These are phyloP conservation scores for Hyposoter didymator DNA, from an alignment of 2,888 invertebrate genomes.

Conservation along the genomic window DNA sequence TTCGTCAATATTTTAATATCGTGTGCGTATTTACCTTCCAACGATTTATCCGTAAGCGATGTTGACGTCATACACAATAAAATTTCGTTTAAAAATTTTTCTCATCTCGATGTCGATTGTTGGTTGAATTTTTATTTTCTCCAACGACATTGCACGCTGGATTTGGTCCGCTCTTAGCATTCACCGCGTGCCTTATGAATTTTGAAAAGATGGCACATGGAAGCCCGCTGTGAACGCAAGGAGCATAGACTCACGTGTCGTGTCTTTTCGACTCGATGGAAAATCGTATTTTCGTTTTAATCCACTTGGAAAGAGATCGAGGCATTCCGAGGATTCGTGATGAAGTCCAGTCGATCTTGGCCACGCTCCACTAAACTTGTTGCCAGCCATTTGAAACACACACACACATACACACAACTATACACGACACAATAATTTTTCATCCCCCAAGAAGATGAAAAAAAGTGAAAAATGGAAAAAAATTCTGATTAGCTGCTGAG, in stretches of 20 bases:
- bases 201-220: constrained; percentile 90
- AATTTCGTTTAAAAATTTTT: background rate
- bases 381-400: background rate
- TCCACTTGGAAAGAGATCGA: too few relatives aligned
- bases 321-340: background rate
- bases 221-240: constrained; percentile 98
- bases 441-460: background rate
- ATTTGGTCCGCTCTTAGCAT: constrained; percentile 97
- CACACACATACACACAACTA: background rate
- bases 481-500: background rate
- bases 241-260: constrained; percentile 86
- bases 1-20: background rate
- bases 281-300: background rate
- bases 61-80: background rate
- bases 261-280: background rate
- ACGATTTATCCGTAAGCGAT: background rate
- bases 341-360: background rate
- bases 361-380: constrained; percentile 18
- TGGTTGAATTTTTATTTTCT: background rate
- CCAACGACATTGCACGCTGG: constrained; percentile 78
- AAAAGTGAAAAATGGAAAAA: background rate
- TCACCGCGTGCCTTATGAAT: constrained; percentile 99
- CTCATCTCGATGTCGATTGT: background rate
- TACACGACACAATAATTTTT: constrained; percentile 1
- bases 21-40: background rate